phyloP scores from a whole-genome alignment of 2,797 vertebrate genomes.

The Halcyon smyrnensis region DNA sequence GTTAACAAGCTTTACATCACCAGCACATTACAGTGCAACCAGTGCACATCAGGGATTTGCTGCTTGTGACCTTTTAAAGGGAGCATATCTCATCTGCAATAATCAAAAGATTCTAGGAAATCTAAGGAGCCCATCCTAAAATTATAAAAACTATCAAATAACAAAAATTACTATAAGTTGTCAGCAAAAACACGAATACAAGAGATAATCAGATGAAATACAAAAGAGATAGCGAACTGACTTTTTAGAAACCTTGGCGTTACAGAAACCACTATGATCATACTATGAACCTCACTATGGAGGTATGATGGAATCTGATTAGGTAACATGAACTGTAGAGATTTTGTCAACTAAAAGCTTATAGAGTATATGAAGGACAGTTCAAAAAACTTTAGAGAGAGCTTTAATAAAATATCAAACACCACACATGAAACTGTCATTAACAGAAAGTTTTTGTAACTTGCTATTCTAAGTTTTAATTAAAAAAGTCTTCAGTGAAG shows the following conservation, averaged over 20 bases:
- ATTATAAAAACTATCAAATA: not conserved
- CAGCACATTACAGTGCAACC: not conserved
- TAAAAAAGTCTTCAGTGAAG: not conserved
- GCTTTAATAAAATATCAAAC: not conserved
- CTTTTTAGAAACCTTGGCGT: not conserved
- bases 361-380: not conserved
- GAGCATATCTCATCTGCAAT: not conserved
- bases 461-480: not conserved
- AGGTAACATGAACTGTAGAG: not conserved
- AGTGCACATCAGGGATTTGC: not conserved
- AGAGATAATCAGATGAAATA: not conserved
- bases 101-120: not conserved
- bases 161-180: not conserved
- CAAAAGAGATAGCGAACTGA: not conserved
- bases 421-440: not conserved
- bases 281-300: not conserved
- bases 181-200: not conserved
- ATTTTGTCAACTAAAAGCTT: not conserved
- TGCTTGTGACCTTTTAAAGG: not conserved
- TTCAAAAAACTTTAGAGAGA: not conserved
- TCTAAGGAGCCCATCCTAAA: not conserved
- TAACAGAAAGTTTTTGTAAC: not conserved
- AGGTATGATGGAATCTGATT: not conserved
- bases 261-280: not conserved
- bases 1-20: constrained; percentile 2